A percentile compares a stretch with the other conserved stretches of the same genome.
These are phyloP conservation scores for Pogonocichla stellata DNA, from an alignment of 2,113 vertebrate species.

Conservation along the genomic window DNA sequence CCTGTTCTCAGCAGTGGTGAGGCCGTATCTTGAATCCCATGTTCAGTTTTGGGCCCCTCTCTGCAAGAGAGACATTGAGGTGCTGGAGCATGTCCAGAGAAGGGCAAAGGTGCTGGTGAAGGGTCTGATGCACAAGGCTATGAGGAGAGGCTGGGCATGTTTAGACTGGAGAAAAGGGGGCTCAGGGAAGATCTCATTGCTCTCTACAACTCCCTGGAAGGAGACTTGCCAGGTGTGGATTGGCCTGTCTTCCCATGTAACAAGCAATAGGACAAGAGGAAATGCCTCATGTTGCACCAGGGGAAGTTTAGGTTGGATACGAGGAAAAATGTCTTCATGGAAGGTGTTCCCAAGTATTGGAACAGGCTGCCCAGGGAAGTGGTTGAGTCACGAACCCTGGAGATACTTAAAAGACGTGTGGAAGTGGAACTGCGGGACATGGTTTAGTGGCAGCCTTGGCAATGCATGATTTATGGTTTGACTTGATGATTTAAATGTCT, in stretches of 20 bases:
- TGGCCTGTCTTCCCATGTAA: neutral
- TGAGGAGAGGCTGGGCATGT: rapidly evolving
- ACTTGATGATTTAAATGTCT: neutral
- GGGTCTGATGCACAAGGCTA: neutral
- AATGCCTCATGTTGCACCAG: neutral
- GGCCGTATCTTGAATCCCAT: rapidly evolving
- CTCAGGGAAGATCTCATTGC: neutral
- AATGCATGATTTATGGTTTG: neutral
- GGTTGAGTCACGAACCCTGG: neutral
- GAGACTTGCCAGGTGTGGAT: neutral
- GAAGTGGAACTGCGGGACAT: neutral
- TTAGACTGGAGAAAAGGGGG: neutral
- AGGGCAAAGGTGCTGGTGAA: rapidly evolving
- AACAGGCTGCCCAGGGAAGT: neutral
- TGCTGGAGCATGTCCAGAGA: rapidly evolving
- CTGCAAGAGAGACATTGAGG: too few relatives aligned
- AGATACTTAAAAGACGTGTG: rapidly evolving
- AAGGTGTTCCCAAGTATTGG: neutral
- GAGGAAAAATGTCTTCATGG: neutral
- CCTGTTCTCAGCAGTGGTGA: rapidly evolving
- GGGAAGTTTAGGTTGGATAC: neutral
- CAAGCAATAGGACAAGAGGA: neutral
- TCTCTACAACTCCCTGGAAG: neutral
- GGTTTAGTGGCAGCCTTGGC: neutral
- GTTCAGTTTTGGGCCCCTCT: neutral